Conservation (phyloP, 2,113 vertebrate species). For the Ceyx cyanopectus region DNA sequence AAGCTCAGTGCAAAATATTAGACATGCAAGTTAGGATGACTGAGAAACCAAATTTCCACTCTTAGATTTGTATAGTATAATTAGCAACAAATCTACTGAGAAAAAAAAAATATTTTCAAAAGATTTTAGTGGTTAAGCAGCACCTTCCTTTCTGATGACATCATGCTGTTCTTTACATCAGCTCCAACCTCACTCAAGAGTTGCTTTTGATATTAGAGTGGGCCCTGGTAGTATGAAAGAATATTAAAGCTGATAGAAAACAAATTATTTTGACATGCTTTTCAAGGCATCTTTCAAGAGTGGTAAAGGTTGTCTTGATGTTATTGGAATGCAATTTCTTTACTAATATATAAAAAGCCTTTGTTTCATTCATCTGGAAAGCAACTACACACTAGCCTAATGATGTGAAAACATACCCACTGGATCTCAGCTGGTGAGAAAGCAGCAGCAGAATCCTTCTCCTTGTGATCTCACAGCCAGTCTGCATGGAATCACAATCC, state of each 20-base stretch:
- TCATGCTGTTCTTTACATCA: conserved; percentile 8
- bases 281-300: background rate
- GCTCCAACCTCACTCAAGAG: background rate
- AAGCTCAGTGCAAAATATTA: background rate
- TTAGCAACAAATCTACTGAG: conserved; percentile 9
- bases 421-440: background rate
- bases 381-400: background rate
- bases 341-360: background rate
- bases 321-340: background rate
- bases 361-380: background rate
- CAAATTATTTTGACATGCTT: background rate
- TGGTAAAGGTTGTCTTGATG: background rate
- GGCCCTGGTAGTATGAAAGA: background rate
- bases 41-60: conserved; percentile 16
- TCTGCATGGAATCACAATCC: background rate
- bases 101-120: conserved; percentile 28
- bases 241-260: background rate
- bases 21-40: background rate
- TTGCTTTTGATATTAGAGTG: background rate
- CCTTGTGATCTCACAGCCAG: background rate
- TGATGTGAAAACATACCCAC: background rate
- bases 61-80: background rate
- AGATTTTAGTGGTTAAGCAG: background rate
- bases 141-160: conserved; percentile 14
- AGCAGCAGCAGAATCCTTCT: background rate